phyloP scores from a whole-genome alignment of 2,888 invertebrate genomes.

The Tanaodytes sp. region DNA sequence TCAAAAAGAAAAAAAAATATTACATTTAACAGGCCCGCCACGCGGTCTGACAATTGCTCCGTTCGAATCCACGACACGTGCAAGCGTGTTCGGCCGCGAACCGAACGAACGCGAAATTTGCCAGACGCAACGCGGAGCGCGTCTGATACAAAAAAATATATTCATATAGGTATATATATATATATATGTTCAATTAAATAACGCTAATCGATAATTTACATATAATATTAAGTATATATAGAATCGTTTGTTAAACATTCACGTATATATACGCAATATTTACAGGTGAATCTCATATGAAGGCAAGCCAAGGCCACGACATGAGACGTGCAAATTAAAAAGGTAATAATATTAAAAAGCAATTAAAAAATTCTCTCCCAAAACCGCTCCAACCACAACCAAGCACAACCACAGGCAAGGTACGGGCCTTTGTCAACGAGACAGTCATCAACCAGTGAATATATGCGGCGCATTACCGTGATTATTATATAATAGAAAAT shows the following conservation, averaged over 20 bases:
- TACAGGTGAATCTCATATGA: conserved; percentile 72
- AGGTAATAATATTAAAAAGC: conserved; percentile 68
- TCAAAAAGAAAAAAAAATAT: conserved; percentile 53
- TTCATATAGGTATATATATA: too few species aligned
- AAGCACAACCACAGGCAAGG: conserved; percentile 73
- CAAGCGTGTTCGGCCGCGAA: not conserved
- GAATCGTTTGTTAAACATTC: conserved; percentile 52
- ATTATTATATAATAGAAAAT: conserved; percentile 69
- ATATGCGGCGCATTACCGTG: conserved; percentile 71
- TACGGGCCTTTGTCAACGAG: conserved; percentile 71
- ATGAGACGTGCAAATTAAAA: conserved; percentile 73
- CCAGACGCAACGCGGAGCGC: conserved; percentile 54
- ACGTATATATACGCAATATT: conserved; percentile 65
- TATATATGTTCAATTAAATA: conserved; percentile 54
- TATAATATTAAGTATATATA: conserved; percentile 59
- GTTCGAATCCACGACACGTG: not conserved
- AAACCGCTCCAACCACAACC: conserved; percentile 73
- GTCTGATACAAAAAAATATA: conserved; percentile 58
- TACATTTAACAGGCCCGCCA: conserved; percentile 54
- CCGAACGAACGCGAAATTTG: conserved; percentile 4
- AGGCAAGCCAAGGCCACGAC: conserved; percentile 73
- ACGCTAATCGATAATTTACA: conserved; percentile 61
- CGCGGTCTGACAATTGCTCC: conserved; percentile 37
- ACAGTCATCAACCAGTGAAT: conserved; percentile 71
- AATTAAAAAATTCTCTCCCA: conserved; percentile 72